A percentile compares a stretch with the other conserved stretches of the same genome.
phyloP scores from a whole-genome alignment of 2,113 vertebrate genomes.

The Petaurus breviceps region DNA sequence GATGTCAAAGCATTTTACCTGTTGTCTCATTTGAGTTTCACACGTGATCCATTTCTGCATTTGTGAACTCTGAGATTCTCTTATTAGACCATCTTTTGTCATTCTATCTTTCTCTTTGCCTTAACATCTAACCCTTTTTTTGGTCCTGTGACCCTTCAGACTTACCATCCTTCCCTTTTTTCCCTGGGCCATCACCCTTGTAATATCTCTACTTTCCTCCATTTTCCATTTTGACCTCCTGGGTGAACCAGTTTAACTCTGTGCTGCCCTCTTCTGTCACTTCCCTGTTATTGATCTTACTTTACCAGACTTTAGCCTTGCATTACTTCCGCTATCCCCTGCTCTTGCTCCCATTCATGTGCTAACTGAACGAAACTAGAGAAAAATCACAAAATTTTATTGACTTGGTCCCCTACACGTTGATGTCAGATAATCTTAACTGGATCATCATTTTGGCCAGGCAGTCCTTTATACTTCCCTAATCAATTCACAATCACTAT shows the following conservation, averaged over 20 bases:
- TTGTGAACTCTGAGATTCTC: neutral
- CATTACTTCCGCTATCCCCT: neutral
- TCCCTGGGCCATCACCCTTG: neutral
- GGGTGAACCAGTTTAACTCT: neutral
- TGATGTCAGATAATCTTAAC: neutral
- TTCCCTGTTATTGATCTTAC: neutral
- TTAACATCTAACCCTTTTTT: neutral
- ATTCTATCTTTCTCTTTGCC: neutral
- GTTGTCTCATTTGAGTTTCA: neutral
- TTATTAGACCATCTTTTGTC: neutral
- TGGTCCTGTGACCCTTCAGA: neutral
- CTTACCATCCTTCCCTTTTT: neutral
- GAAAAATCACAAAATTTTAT: neutral
- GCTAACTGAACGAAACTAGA: neutral
- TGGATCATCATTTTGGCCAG: neutral
- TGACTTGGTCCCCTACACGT: neutral
- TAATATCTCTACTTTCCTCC: neutral
- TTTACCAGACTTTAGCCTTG: neutral
- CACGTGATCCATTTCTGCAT: neutral
- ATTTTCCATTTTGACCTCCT: neutral
- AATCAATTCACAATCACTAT: neutral
- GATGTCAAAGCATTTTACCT: neutral
- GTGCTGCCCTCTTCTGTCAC: neutral
- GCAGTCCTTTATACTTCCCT: neutral
- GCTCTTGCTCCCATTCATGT: neutral